A percentile compares a stretch with the other conserved stretches of the same genome.
phyloP scores from a whole-genome alignment of 2,113 vertebrate species.

The Catharus minimus region DNA sequence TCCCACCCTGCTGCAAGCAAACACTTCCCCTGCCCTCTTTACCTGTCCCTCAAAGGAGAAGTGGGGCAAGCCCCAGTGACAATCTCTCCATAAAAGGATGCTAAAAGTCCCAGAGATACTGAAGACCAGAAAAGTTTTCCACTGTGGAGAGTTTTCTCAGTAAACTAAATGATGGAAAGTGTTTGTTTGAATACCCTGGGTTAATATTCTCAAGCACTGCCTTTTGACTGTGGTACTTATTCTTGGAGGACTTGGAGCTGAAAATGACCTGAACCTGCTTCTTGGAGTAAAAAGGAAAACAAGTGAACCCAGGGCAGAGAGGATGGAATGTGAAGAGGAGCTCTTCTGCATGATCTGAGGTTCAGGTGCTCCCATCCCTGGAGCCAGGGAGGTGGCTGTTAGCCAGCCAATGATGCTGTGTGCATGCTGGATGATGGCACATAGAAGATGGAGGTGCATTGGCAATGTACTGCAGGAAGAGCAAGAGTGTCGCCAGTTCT shows the following conservation, averaged over 20 bases:
- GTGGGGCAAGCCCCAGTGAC: not conserved
- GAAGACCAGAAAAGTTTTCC: not conserved
- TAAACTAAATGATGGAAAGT: not conserved
- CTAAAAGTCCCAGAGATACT: not conserved
- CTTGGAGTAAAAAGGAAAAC: not conserved
- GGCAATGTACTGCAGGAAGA: not conserved
- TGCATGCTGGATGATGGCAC: not conserved
- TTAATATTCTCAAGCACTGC: not conserved
- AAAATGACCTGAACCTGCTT: not conserved
- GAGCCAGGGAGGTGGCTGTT: not conserved
- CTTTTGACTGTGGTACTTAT: not conserved
- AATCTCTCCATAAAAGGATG: fast-evolving
- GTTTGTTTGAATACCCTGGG: not conserved
- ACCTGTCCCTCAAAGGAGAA: not conserved
- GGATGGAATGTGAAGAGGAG: not conserved
- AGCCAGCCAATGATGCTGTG: not conserved
- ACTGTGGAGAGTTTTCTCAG: not conserved
- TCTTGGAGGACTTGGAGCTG: not conserved
- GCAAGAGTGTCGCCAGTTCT: not conserved
- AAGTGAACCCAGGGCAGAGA: not conserved
- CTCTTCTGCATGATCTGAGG: not conserved
- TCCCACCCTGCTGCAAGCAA: not conserved
- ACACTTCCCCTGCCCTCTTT: conserved; percentile 13
- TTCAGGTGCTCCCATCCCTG: not conserved
- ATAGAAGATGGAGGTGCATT: not conserved